phyloP scores from a whole-genome alignment of 2,888 invertebrate species.

The Polyploca ridens region DNA sequence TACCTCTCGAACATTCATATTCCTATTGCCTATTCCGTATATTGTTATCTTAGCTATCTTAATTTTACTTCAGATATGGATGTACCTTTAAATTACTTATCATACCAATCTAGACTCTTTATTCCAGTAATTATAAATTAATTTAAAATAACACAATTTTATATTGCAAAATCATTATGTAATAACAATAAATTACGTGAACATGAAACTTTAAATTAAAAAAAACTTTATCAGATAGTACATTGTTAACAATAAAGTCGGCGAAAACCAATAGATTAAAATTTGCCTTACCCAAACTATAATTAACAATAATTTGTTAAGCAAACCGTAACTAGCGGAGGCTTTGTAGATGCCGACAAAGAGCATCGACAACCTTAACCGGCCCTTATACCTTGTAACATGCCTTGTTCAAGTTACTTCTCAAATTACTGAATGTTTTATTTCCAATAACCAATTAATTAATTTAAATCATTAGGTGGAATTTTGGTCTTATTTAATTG shows the following conservation, averaged over 20 bases:
- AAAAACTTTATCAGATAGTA: too few species aligned
- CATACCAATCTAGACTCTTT: too few species aligned
- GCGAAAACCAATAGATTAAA: conserved; percentile 39
- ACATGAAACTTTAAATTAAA: too few species aligned
- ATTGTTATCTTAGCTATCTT: too few species aligned
- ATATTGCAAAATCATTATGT: too few species aligned
- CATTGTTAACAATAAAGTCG: conserved; percentile 16
- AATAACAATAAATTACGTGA: too few species aligned
- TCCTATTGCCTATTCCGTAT: too few species aligned
- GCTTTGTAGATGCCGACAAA: conserved; percentile 70
- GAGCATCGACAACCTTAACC: conserved; percentile 21
- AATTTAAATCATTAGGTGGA: not conserved
- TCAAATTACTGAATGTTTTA: conserved; percentile 27
- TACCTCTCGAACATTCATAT: too few species aligned
- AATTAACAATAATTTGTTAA: conserved; percentile 78
- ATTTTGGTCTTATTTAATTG: not conserved
- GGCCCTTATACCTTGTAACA: conserved; percentile 10
- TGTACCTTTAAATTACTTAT: too few species aligned
- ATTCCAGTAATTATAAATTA: too few species aligned
- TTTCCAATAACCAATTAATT: conserved; percentile 22
- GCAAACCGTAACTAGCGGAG: conserved; percentile 62
- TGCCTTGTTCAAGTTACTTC: conserved; percentile 21
- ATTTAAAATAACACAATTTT: too few species aligned
- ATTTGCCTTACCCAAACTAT: conserved; percentile 52
- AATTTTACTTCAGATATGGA: too few species aligned